Conservation (phyloP, 1,140 invertebrate genomes). For the Pygmarrhopalites habei region DNA sequence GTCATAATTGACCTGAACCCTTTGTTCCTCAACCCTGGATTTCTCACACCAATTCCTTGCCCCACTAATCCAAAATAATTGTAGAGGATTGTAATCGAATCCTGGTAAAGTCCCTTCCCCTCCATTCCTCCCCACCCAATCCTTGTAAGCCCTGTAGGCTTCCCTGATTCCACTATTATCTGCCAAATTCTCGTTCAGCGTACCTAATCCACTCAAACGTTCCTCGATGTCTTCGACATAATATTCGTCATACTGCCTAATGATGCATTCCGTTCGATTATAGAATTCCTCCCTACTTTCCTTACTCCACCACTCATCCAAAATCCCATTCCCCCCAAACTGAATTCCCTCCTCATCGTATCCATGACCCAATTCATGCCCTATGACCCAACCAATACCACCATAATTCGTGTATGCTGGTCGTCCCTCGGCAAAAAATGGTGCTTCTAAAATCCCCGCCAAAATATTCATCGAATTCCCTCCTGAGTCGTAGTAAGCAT, state of each 20-base stretch:
- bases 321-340: conserved; percentile 53
- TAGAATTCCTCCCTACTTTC: conserved; percentile 43
- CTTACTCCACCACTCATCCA: conserved; percentile 48
- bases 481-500: too few species aligned
- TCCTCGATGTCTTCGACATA: neutral
- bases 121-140: conserved; percentile 47
- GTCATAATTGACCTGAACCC: too few species aligned
- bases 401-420: conserved; percentile 40
- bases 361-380: conserved; percentile 42
- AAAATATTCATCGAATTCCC: too few species aligned
- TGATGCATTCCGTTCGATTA: conserved; percentile 50
- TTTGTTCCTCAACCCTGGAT: too few species aligned
- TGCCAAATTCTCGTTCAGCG: conserved; percentile 57
- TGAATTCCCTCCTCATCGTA: conserved; percentile 46
- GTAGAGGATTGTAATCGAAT: conserved; percentile 40
- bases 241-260: conserved; percentile 49
- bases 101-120: conserved; percentile 11
- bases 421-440: conserved; percentile 46
- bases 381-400: conserved; percentile 43
- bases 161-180: conserved; percentile 72
- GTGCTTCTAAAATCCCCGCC: conserved; percentile 62
- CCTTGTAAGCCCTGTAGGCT: conserved; percentile 64
- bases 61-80: too few species aligned
- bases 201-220: conserved; percentile 47
- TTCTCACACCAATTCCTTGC: too few species aligned